Evolutionary conservation across 2,888 invertebrate genomes (phyloP).

Genomic region (Abrostola tripartita): DNA sequence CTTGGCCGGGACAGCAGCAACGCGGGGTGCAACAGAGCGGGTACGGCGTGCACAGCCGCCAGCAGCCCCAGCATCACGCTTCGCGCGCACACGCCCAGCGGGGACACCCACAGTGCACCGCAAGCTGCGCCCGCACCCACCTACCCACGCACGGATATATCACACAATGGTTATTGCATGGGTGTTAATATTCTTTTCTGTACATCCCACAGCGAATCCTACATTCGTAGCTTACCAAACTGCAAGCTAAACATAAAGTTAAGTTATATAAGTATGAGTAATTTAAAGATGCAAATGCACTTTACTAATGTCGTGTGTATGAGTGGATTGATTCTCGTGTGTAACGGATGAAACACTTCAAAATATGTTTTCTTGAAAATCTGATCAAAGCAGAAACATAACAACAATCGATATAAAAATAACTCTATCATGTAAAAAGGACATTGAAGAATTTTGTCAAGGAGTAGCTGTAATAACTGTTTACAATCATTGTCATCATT

Average conservation of each 20-base stretch:
- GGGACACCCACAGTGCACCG: slow-evolving; percentile 79
- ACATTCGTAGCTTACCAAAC: no score
- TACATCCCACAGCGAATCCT: not conserved
- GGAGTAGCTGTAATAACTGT: no score
- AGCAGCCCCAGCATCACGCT: slow-evolving; percentile 66
- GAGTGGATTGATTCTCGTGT: no score
- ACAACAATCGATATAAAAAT: not conserved
- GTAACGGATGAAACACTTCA: not conserved
- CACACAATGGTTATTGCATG: not conserved
- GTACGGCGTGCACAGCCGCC: slow-evolving; percentile 70
- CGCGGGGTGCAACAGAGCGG: slow-evolving; percentile 70
- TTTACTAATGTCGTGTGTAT: no score
- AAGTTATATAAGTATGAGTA: no score
- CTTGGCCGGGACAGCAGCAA: slow-evolving; percentile 68
- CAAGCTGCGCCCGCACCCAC: slow-evolving; percentile 77
- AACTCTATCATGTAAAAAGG: not conserved
- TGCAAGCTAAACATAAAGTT: no score
- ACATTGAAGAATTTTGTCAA: no score
- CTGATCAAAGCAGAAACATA: no score
- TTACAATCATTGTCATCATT: no score
- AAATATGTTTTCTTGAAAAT: not conserved
- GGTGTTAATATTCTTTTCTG: not conserved
- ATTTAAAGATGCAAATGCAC: no score
- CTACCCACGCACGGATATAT: slow-evolving; percentile 53
- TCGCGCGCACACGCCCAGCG: slow-evolving; percentile 72